A percentile compares a stretch with the other conserved stretches of the same genome.
phyloP scores from a whole-genome alignment of 1,140 invertebrate species.

The Ceratitis capitata region DNA sequence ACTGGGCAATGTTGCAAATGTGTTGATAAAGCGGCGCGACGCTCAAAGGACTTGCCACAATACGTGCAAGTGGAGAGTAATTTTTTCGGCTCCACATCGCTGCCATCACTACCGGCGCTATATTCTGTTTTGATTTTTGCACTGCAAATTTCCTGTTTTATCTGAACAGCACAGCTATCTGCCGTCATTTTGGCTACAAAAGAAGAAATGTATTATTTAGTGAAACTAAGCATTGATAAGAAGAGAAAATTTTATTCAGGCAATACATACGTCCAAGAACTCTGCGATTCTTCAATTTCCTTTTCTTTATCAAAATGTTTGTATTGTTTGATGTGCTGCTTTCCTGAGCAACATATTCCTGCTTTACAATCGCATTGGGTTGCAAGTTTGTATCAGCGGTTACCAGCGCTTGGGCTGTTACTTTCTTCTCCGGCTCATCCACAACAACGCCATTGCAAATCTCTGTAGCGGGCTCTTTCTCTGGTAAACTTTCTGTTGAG shows the following conservation, averaged over 20 bases:
- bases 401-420: too few species aligned
- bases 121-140: background rate
- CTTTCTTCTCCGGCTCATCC: background rate
- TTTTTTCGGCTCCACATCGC: slow-evolving; percentile 49
- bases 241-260: background rate
- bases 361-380: background rate
- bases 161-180: background rate
- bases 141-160: background rate
- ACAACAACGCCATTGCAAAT: background rate
- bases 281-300: slow-evolving; percentile 25
- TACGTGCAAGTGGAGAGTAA: slow-evolving; percentile 69
- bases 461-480: background rate
- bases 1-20: slow-evolving; percentile 71
- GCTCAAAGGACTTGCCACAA: slow-evolving; percentile 75
- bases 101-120: background rate
- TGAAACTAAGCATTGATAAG: background rate
- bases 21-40: slow-evolving; percentile 72
- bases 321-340: background rate
- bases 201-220: background rate
- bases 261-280: background rate
- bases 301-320: background rate
- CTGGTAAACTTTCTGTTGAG: background rate
- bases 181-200: background rate
- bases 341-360: background rate
- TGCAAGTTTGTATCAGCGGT: background rate